Percentiles rank a stretch among this genome's conserved stretches.
Conservation (phyloP, 2,797 vertebrate genomes). For the Pangasius mekongensis region DNA sequence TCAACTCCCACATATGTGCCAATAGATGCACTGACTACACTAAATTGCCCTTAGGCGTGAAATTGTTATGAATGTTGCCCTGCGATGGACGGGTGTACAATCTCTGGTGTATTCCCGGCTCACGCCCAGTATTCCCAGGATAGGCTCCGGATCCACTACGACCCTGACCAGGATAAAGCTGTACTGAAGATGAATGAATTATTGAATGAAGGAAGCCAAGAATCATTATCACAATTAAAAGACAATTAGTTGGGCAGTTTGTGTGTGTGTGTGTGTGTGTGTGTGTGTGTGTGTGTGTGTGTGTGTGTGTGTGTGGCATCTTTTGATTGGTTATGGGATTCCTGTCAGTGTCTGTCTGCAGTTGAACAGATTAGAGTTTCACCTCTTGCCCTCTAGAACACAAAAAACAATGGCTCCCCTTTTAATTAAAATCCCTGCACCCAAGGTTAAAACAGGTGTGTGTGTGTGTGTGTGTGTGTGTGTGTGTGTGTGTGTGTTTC, state of each 20-base stretch:
- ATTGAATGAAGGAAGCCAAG: neutral
- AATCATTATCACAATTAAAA: neutral
- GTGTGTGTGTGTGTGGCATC: constrained; percentile 18
- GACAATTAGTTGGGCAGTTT: neutral
- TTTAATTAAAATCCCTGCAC: constrained; percentile 74
- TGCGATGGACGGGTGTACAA: neutral
- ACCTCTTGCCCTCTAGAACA: constrained; percentile 57
- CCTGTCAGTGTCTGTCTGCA: constrained; percentile 60
- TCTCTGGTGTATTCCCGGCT: neutral
- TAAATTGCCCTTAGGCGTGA: neutral
- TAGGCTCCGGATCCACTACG: neutral
- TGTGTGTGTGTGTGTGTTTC: constrained; percentile 44
- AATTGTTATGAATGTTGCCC: neutral
- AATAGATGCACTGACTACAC: neutral
- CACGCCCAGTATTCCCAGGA: neutral
- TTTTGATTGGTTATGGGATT: constrained; percentile 65
- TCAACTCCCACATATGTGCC: neutral
- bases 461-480: constrained; percentile 45
- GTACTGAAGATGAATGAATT: neutral
- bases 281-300: constrained; percentile 25
- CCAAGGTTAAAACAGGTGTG: constrained; percentile 65
- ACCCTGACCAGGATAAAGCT: neutral
- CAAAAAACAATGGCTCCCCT: constrained; percentile 55
- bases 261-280: constrained; percentile 15
- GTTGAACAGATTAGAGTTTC: constrained; percentile 60